These are phyloP conservation scores for Apostichopus californicus DNA, from an alignment of 35 echinoderm and acorn worm species.

Conservation along the genomic window DNA sequence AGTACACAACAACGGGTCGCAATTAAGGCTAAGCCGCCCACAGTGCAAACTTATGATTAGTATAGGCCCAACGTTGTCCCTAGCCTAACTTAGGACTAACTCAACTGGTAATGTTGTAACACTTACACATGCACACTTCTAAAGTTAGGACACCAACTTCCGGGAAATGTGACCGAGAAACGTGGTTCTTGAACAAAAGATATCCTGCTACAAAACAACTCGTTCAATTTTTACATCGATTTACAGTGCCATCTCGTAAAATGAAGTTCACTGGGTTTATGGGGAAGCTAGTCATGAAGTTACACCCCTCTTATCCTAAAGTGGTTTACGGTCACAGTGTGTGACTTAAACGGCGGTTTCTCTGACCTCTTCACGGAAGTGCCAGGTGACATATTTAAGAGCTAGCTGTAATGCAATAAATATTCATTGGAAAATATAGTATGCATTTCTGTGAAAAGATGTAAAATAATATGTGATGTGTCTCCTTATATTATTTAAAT, in stretches of 20 bases:
- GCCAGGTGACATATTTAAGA: slow-evolving; percentile 6
- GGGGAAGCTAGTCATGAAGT: background rate
- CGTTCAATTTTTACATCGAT: background rate
- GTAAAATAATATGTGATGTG: too few species aligned
- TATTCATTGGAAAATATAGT: too few species aligned
- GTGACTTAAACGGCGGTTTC: background rate
- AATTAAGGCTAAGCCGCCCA: too few species aligned
- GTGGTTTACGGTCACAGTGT: slow-evolving; percentile 30
- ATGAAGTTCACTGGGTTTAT: background rate
- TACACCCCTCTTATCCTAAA: slow-evolving; percentile 42
- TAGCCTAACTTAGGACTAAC: too few species aligned
- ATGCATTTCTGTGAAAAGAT: too few species aligned
- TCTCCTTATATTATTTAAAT: too few species aligned
- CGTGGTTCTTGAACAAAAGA: background rate
- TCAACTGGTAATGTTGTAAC: too few species aligned
- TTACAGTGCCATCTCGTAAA: slow-evolving; percentile 19
- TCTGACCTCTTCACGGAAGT: slow-evolving; percentile 30
- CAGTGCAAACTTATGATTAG: too few species aligned
- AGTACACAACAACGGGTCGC: too few species aligned
- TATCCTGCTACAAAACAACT: background rate
- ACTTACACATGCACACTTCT: background rate
- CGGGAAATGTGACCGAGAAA: slow-evolving; percentile 23
- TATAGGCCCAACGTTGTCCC: too few species aligned
- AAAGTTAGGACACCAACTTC: slow-evolving; percentile 33
- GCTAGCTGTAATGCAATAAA: too few species aligned